A percentile compares a stretch with the other conserved stretches of the same genome.
Evolutionary conservation across 1,140 invertebrate species (phyloP).

Genomic region (Drosophila nikananu): DNA sequence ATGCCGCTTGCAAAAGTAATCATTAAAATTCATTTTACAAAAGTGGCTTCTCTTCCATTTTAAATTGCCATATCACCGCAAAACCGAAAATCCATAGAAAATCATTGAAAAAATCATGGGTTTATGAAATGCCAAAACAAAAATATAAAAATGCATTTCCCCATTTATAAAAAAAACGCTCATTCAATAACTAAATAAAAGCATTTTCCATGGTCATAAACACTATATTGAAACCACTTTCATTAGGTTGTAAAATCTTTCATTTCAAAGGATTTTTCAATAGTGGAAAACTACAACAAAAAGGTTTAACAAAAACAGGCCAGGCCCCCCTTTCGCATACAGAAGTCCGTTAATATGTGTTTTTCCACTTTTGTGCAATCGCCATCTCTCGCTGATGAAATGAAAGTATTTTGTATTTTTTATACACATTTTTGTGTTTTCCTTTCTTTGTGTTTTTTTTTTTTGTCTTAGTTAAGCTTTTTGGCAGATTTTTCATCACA

Average conservation of each 20-base stretch:
- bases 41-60: not conserved
- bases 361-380: constrained; percentile 30
- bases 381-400: constrained; percentile 13
- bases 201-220: not conserved
- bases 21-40: not conserved
- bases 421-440: constrained; percentile 3
- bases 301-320: constrained; percentile 3
- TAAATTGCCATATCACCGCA: not conserved
- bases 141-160: not conserved
- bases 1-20: not conserved
- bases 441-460: not conserved
- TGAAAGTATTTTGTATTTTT: constrained; percentile 18
- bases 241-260: constrained; percentile 28
- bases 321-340: not conserved
- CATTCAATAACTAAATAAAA: constrained; percentile 12
- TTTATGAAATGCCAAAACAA: not conserved
- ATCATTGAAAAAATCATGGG: constrained; percentile 3
- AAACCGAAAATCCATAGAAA: constrained; percentile 4
- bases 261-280: constrained; percentile 17
- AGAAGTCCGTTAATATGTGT: constrained; percentile 31
- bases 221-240: constrained; percentile 18
- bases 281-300: not conserved
- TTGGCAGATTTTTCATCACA: constrained; percentile 39
- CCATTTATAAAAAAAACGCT: not conserved
- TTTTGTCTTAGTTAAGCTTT: constrained; percentile 18